Conservation (phyloP, 2,797 vertebrate genomes). For the Phrynocephalus vlangalii region DNA sequence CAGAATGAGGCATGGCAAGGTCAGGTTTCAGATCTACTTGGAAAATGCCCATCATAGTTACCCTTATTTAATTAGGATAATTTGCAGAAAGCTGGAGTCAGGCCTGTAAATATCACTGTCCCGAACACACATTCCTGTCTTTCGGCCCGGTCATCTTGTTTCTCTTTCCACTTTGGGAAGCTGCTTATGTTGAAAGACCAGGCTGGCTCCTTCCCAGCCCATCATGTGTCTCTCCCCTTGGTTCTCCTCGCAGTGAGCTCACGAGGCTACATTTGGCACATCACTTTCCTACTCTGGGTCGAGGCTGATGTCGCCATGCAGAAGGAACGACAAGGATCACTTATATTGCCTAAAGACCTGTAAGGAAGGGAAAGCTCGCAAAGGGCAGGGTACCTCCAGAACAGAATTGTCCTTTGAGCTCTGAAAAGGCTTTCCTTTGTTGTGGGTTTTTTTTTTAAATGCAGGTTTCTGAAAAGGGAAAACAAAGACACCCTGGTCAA, state of each 20-base stretch:
- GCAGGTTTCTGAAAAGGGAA: not conserved
- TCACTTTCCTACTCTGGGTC: constrained; percentile 2
- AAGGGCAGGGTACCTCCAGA: not conserved
- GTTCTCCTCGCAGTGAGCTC: constrained; percentile 42
- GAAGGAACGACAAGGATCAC: not conserved
- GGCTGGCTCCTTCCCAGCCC: constrained; percentile 41
- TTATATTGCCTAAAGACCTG: not conserved
- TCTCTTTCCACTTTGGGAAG: constrained; percentile 12
- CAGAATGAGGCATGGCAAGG: constrained; percentile 7
- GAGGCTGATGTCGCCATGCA: constrained; percentile 21
- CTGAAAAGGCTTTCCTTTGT: constrained; percentile 13
- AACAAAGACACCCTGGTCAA: not conserved
- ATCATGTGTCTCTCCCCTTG: constrained; percentile 25
- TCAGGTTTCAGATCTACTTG: constrained; percentile 26
- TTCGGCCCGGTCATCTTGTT: constrained; percentile 4
- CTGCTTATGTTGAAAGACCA: constrained; percentile 28
- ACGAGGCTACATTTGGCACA: constrained; percentile 39
- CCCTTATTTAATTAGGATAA: constrained; percentile 21
- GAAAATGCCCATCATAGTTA: constrained; percentile 17
- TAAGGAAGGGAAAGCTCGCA: not conserved
- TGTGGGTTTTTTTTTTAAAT: not conserved
- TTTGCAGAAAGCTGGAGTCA: constrained; percentile 29
- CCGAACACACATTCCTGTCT: constrained; percentile 27
- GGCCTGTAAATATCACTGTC: constrained; percentile 19
- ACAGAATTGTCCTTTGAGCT: not conserved